Base-by-base conservation (phyloP, 2,797 vertebrate species). In the Enteromius radiatus region DNA sequence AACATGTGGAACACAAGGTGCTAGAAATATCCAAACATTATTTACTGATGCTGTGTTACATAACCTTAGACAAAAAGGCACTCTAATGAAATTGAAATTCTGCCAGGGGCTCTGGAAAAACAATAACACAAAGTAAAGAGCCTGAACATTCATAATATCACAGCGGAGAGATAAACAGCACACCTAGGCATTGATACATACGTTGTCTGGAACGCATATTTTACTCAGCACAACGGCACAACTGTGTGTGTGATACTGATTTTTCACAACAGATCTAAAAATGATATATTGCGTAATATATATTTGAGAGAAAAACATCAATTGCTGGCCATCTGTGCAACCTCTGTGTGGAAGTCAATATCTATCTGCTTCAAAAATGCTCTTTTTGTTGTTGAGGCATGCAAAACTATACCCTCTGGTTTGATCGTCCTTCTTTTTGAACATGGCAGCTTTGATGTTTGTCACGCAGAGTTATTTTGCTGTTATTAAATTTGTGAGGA, bases 1-100 rank as follows among this genome's bases (percentile, higher is more conserved):
- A 94, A 92, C 91, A 91, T 90, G 79, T 86, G 85, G 82, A 85
- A 93, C 92, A 92, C 91, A 85, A 87, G 93, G 92, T 92, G 89
- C 92, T 89, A 91, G 89, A 93, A 90, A 90, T 86, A 88, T 90
- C 89, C 89, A 91, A 91, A 91, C 91, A 88, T 91, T 92, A 91
- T 92, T 93, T 92, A 91, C 91, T 89, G 91, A 93, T 90, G 90
- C 90, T 89, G 91, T 90, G 90, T 95, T 95, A 94, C 91, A 90
- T 94, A 93, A 93, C 78, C 69, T 74, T 28, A 75, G 28, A 89
- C 88, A 91, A 90, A 91, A 87, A 89, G 74, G 67, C 78, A 77
- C 84, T 86, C 77, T 85, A 87, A 89, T 87, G 71, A 85, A 85
- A 84, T 69, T 90, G 85, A 92, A 84, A 83, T 64, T 74, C 79